phyloP scores from a whole-genome alignment of 2,797 vertebrate species.

The Acomys russatus region DNA sequence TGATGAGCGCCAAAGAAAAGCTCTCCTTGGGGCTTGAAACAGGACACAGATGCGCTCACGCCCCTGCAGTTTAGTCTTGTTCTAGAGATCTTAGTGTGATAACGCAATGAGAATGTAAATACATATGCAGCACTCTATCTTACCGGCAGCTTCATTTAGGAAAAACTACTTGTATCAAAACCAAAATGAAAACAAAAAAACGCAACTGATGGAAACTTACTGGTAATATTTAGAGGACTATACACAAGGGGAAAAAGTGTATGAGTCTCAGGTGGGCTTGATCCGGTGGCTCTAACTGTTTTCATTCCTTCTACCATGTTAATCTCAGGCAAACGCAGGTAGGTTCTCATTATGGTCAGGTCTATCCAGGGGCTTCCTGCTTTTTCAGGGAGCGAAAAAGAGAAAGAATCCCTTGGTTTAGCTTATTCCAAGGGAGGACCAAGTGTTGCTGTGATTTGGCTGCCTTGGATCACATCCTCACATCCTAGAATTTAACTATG shows the following conservation, averaged over 20 bases:
- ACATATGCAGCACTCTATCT: background rate
- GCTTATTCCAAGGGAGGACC: background rate
- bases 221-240: background rate
- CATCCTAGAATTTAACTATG: background rate
- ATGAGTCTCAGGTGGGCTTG: background rate
- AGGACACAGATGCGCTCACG: background rate
- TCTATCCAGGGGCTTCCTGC: background rate
- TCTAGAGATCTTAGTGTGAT: background rate
- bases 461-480: background rate
- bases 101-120: background rate
- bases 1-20: background rate
- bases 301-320: background rate
- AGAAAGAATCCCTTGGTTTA: background rate
- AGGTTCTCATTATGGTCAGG: background rate
- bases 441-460: background rate
- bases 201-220: background rate
- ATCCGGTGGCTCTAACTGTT: background rate
- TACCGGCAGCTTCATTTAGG: background rate
- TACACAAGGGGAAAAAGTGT: background rate
- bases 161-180: background rate
- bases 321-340: background rate
- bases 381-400: background rate
- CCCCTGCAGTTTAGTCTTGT: background rate
- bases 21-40: background rate
- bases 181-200: background rate